Evolutionary conservation across 2,113 vertebrate species (phyloP), one percentile per base, ranked within the genome.

Genomic region (Engraulis encrasicolus): DNA sequence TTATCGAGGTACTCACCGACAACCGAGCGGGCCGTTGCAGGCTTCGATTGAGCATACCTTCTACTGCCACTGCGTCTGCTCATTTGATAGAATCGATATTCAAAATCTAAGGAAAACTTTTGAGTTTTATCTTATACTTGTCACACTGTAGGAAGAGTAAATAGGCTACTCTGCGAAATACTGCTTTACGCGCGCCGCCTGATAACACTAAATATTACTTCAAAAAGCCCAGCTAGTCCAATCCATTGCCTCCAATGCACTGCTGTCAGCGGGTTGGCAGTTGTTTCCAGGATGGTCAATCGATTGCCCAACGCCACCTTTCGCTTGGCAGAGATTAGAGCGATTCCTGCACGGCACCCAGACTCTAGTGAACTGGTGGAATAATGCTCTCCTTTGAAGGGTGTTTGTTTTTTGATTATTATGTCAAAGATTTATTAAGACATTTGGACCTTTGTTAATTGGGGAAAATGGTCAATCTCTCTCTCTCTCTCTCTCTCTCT

Each of bases 241-340:
- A 31, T 74, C 66, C 66, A 74, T 74, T 31, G 66, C 27, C 66
- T 74, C 66, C 27, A 74, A 74, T 74, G 66, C 66, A 74, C 31
- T 74, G 66, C 66, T 74, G 66, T 74, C 66, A 74, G 27, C 66
- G 66, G 66, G 66, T 14, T 74, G 17, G 66, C 66, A 31, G 27
- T 34, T 15, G 12, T 74, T 27, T 74, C 66, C 94, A 95, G 94
- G 86, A 94, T 89, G 86, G 92, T 80, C 87, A 95, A 95, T 94
- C 94, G 91, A 94, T 93, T 86, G 82, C 85, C 2, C 74, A 86
- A 83, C 86, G 83, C 38, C 85, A 31, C 20, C 48, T 40, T 6
- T 82, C 79, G 84, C 88, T 86, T 82, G 45, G 85, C 83, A 23
- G 82, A 87, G 78, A 78, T 2, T 80, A 31, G 27, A 71, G 49